Evolutionary conservation across 2,888 invertebrate genomes (phyloP), one percentile per base, ranked within the genome.

Genomic region (Troilus luridus): DNA sequence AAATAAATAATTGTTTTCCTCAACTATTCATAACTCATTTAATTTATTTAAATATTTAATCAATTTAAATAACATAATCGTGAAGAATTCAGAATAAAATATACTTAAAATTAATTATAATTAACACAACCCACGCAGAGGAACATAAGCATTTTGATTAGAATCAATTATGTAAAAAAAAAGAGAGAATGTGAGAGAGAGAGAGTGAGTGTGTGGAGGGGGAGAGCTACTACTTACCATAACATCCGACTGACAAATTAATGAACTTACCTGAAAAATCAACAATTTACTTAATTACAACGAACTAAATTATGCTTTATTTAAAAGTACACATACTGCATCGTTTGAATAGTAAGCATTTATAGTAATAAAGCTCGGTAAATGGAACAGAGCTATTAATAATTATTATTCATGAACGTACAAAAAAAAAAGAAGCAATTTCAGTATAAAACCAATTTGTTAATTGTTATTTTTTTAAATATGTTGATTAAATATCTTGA

Each of bases 221-320:
- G 41, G 72, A 41, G 72, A 77, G 17, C 19, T 8, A 0, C 5
- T 41, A 77, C 72, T 77, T 14, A 77, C 41, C 72, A 27, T 1
- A 77, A 41, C 27, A 77, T 8, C 72, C 1, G 0, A 24, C 5
- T 41, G 72, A 77, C 7, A 41, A 77, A 77, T 77, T 77, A 77
- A 77, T 77, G 72, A 77, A 19, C 72, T 77, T 19, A 77, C 72
- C 72, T 77, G 72, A 41, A 77, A 77, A 41, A 41, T 8, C n/a
- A 64, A 24, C n/a, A 64, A n/a, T 24, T 67, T 12, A 67, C 14
- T 67, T 67, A 67, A 67, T 67, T 27, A 77, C 6, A 77, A 77
- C 11, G 24, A 41, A 41, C 72, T 41, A 17, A 77, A 77, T 41
- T 77, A 67, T 67, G 24, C 67, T 67, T 67, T 27, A 12, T 27